Percentiles rank a stretch among this genome's conserved stretches.
Conservation (phyloP, 2,888 invertebrate genomes). For the Drosophila mayaguana region DNA sequence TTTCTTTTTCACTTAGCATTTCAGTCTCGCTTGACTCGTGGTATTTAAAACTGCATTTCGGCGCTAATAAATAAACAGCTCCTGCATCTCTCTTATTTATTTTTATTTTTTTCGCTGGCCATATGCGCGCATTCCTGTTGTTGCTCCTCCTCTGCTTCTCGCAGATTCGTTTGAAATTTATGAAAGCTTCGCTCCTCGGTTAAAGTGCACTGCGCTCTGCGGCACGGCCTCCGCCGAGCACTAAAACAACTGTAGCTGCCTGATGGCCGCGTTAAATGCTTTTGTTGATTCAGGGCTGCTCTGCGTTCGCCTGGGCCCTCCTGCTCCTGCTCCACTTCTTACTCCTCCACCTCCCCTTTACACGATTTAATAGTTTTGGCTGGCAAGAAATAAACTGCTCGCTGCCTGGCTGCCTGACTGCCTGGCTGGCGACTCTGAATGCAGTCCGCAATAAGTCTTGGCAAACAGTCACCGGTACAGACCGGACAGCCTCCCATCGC, state of each 20-base stretch:
- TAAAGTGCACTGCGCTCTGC: slow-evolving; percentile 64
- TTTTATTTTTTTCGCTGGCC: slow-evolving; percentile 15
- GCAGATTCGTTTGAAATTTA: slow-evolving; percentile 64
- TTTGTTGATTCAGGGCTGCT: slow-evolving; percentile 74
- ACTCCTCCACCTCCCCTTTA: slow-evolving; percentile 14
- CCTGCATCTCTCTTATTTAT: not conserved
- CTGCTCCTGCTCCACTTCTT: not conserved
- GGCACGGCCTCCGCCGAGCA: slow-evolving; percentile 32
- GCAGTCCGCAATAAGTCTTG: slow-evolving; percentile 75
- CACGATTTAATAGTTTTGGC: slow-evolving; percentile 71
- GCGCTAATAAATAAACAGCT: slow-evolving; percentile 71
- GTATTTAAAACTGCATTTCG: slow-evolving; percentile 73
- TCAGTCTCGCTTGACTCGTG: slow-evolving; percentile 25
- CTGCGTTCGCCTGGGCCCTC: slow-evolving; percentile 8
- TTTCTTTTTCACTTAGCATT: slow-evolving; percentile 19
- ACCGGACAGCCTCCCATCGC: slow-evolving; percentile 39
- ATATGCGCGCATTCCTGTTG: slow-evolving; percentile 34
- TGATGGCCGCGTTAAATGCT: slow-evolving; percentile 75
- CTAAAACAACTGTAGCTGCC: slow-evolving; percentile 76
- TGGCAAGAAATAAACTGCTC: slow-evolving; percentile 72
- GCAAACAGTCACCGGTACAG: slow-evolving; percentile 60
- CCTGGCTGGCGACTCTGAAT: slow-evolving; percentile 52
- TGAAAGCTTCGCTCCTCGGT: slow-evolving; percentile 61
- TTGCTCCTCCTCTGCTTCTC: not conserved
- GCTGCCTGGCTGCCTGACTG: slow-evolving; percentile 11